Percentiles rank a stretch among this genome's conserved stretches.
These are phyloP conservation scores for Ranitomeya imitator DNA, from an alignment of 2,113 vertebrate species.

Conservation along the genomic window DNA sequence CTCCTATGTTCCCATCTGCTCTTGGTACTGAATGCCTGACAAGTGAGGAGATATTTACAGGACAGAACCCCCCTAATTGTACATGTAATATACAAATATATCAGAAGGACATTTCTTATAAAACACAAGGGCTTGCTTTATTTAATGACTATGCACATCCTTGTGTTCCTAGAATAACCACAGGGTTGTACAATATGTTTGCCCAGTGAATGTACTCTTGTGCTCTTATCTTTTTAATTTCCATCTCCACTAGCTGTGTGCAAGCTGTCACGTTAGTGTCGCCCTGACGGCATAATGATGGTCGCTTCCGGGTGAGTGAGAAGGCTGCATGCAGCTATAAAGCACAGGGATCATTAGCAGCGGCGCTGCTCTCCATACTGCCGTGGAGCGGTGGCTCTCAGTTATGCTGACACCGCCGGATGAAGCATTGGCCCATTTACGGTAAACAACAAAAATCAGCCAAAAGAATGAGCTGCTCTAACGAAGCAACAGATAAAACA, in stretches of 20 bases:
- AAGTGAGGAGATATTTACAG: no score
- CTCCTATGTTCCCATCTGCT: no score
- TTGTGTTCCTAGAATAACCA: background rate
- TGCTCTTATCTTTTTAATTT: conserved; percentile 36
- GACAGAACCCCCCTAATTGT: no score
- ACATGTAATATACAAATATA: no score
- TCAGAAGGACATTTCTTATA: no score
- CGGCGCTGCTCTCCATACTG: background rate
- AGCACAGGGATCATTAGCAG: conserved; percentile 41
- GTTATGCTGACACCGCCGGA: conserved; percentile 14
- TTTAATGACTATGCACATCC: background rate
- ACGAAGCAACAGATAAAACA: conserved; percentile 5
- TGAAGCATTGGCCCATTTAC: conserved; percentile 20
- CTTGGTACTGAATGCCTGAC: no score
- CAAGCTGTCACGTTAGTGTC: conserved; percentile 29
- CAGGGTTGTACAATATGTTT: background rate
- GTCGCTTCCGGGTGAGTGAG: conserved; percentile 41
- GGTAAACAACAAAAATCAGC: background rate
- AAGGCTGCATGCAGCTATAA: conserved; percentile 33
- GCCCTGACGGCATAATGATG: conserved; percentile 34
- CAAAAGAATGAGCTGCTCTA: background rate
- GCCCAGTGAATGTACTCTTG: background rate
- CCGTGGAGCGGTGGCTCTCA: conserved; percentile 7
- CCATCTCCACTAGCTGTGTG: conserved; percentile 30
- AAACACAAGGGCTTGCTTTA: no score